phyloP scores from a whole-genome alignment of 2,797 vertebrate species.

The Cheirogaleus major region DNA sequence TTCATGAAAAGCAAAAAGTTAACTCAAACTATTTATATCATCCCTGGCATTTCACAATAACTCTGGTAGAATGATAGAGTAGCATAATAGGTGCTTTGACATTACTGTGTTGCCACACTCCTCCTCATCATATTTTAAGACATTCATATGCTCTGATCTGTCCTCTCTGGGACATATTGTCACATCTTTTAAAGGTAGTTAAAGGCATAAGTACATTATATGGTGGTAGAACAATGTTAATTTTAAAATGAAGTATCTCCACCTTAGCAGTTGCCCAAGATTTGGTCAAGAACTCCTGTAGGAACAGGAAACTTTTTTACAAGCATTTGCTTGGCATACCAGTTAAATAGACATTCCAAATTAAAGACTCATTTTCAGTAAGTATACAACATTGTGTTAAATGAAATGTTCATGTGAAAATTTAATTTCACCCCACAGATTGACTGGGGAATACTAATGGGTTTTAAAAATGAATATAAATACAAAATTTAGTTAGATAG shows the following conservation, averaged over 20 bases:
- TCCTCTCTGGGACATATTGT: background rate
- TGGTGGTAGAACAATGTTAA: background rate
- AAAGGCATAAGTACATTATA: background rate
- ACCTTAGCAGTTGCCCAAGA: background rate
- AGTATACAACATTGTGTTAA: background rate
- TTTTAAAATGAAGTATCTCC: background rate
- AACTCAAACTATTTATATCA: background rate
- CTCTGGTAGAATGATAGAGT: background rate
- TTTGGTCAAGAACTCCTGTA: background rate
- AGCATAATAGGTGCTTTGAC: background rate
- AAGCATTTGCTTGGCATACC: background rate
- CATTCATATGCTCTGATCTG: background rate
- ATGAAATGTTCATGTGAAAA: background rate
- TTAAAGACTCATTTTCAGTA: background rate
- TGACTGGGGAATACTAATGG: background rate
- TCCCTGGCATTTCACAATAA: background rate
- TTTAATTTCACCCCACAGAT: background rate
- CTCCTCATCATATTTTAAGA: background rate
- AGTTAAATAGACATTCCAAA: background rate
- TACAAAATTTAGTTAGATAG: background rate
- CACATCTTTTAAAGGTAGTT: background rate
- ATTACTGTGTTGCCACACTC: background rate
- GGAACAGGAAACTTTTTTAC: background rate
- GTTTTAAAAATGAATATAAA: background rate
- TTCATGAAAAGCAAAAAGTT: background rate